Evolutionary conservation across 2,888 invertebrate genomes (phyloP), one percentile per base, ranked within the genome.

Genomic region (Eristalis arbustorum): DNA sequence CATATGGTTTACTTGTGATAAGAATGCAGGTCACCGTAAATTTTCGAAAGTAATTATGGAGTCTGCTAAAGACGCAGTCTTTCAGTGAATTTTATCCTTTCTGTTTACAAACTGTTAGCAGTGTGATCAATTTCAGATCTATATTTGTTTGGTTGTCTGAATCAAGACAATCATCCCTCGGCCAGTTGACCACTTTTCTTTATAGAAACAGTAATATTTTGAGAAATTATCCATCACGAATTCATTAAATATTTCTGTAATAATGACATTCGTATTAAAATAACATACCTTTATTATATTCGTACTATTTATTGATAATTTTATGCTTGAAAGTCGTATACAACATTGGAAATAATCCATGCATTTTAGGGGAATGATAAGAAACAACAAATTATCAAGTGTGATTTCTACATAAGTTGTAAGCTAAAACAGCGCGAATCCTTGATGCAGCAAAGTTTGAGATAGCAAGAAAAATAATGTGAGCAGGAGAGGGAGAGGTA

Each of bases 391-490:
- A 18, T n/a, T 18, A 8, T 49, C 18, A 49, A 18, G 8, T n/a
- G 4, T 18, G 8, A 18, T 18, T 18, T 49, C 18, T n/a, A 42
- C 6, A n/a, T 4, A 42, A 18, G 42, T 22, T 59, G 23, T 59
- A 59, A 25, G 59, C 25, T 59, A 25, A 25, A 68, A 49, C 14
- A 61, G 61, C 37, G 59, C 18, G 68, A 76, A 59, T 76, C 74
- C 74, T 75, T 66, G 59, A 75, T 66, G 25, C 66, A 28, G 25
- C 34, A 40, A 18, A 59, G 25, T 14, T 23, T 23, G n/a, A 63
- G 63, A 63, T 28, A 6, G 34, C 3, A 63, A 34, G 63, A 34
- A 14, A 14, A 18, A 63, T 31, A 63, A 22, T 3, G 34, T 34
- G 31, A 63, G 18, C 10, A 18, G 59, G 10, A 59, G 14, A 25